Evolutionary conservation across 2,113 vertebrate genomes (phyloP), one percentile per base, ranked within the genome.

Genomic region (Chaetorhynchus papuensis): DNA sequence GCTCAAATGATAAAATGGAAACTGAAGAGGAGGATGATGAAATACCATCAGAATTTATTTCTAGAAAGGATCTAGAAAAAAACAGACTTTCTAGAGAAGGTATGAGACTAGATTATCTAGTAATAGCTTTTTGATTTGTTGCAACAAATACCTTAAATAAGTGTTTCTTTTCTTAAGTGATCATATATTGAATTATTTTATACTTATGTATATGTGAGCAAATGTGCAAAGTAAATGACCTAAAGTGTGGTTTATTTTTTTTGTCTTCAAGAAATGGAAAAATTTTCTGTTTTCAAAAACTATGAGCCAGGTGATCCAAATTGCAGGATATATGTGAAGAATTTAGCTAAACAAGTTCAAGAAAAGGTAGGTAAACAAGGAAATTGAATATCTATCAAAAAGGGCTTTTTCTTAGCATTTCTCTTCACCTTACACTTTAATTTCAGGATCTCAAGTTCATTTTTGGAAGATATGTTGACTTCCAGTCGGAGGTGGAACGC

Each of bases 241-340:
- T 86, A 56, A 95, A 72, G 30, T 31, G 30, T 63, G 92, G 5
- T 57, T 47, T 90, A 6, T 94, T 76, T 94, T 95, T 83, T 86
- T 65, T 86, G 37, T 96, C 87, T 81, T 93, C 31, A 98, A 99
- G 99, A 99, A 98, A 99, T 99, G 97, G 99, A 98, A 97, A 99
- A 97, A 89, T 98, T 98, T 93, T 99, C 99, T 42, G 98, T 99
- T 94, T 99, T 99, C 97, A 99, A 99, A 98, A 99, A 98, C 89
- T 99, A 99, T 63, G 98, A 99, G 66, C 97, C 99, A 1, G 99
- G 99, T 49, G 99, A 99, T 96, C 99, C 99, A 30, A 99, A 99
- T 47, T 99, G 99, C 98, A 98, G 99, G 90, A 98, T 99, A 94
- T 99, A 99, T 80, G 99, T 99, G 97, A 99, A 99, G 98, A 99